phyloP scores from a whole-genome alignment of 2,888 invertebrate genomes.

The Adelognathus sp. region DNA sequence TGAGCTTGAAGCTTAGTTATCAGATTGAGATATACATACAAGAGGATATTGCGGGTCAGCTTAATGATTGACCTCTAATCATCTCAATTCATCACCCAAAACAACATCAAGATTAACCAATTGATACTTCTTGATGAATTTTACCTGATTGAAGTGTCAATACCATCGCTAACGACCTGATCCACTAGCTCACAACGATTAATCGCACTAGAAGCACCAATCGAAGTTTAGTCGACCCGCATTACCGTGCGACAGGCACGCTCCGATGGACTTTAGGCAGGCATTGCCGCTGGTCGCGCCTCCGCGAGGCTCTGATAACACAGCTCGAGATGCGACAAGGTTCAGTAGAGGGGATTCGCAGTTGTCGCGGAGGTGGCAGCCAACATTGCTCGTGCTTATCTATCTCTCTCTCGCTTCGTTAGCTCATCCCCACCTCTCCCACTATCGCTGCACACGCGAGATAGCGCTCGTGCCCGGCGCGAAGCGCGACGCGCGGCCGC shows the following conservation, averaged over 20 bases:
- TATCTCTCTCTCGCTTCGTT: too few species aligned
- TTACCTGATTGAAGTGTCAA: too few species aligned
- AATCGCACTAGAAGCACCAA: background rate
- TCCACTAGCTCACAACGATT: background rate
- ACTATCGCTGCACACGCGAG: constrained; percentile 38
- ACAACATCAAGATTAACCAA: too few species aligned
- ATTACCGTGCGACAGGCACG: constrained; percentile 30
- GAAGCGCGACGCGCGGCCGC: constrained; percentile 8
- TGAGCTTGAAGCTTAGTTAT: too few species aligned
- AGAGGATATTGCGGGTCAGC: too few species aligned
- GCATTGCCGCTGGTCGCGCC: constrained; percentile 37
- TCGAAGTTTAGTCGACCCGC: constrained; percentile 38
- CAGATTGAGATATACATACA: too few species aligned
- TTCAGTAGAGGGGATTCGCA: constrained; percentile 34
- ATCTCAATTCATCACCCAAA: too few species aligned
- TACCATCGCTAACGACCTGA: background rate
- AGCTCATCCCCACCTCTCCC: constrained; percentile 34
- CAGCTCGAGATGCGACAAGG: constrained; percentile 56
- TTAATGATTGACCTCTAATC: too few species aligned
- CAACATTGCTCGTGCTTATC: constrained; percentile 47
- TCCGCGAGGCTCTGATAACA: constrained; percentile 56
- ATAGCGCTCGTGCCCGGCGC: background rate
- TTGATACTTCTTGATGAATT: too few species aligned
- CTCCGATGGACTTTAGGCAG: constrained; percentile 32
- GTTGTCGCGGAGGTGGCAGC: constrained; percentile 54